Evolutionary conservation across 1,140 invertebrate species (phyloP).

Genomic region (Battus philenor): DNA sequence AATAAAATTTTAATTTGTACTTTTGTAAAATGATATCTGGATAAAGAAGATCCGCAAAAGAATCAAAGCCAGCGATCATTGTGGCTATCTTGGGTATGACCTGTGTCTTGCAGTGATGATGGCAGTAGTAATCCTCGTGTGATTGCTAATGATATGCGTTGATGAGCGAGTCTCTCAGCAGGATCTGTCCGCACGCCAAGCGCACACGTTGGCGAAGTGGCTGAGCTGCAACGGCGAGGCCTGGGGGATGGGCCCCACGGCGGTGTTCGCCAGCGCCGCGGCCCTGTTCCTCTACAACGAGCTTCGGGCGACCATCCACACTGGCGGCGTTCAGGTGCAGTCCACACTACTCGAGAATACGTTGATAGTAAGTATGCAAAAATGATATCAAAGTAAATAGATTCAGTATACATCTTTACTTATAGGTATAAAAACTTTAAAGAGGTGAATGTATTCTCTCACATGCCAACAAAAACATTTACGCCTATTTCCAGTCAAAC

Average conservation of each 20-base stretch:
- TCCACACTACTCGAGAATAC: conserved; percentile 51
- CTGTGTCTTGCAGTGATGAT: no score
- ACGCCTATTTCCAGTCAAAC: no score
- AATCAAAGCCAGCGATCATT: no score
- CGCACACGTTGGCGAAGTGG: conserved; percentile 51
- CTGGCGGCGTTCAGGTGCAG: conserved; percentile 38
- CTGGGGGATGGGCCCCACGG: conserved; percentile 63
- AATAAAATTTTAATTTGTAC: neutral
- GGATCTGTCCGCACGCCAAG: conserved; percentile 42
- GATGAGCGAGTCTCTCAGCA: conserved; percentile 14
- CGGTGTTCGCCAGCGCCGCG: conserved; percentile 63
- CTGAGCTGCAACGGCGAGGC: conserved; percentile 68
- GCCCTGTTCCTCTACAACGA: conserved; percentile 63
- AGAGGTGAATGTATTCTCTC: no score
- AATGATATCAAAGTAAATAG: no score
- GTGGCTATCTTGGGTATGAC: no score
- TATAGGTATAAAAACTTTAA: no score
- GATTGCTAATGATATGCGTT: neutral
- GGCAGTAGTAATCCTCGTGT: neutral
- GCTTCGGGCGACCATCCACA: conserved; percentile 50
- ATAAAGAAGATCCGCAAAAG: neutral
- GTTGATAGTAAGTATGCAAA: conserved; percentile 47
- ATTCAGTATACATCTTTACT: no score
- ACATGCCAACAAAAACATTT: no score
- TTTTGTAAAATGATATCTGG: neutral